Percentiles rank a stretch among this genome's conserved stretches.
Conservation (phyloP, 2,113 vertebrate genomes). For the Brachyhypopomus gauderio region DNA sequence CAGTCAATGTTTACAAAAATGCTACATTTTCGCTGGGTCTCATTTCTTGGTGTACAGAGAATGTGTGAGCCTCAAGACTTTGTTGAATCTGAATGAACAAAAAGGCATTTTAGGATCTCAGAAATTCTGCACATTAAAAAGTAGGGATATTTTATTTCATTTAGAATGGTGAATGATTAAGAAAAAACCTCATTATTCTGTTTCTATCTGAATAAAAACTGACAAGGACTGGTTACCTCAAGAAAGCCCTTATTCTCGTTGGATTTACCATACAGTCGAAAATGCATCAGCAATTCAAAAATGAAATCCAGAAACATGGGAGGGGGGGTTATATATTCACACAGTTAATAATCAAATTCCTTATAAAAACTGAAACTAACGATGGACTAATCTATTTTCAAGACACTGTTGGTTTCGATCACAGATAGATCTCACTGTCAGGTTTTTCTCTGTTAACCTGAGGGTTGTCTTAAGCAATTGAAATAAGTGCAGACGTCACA, state of each 20-base stretch:
- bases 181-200: not conserved
- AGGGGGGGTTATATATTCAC: slow-evolving; percentile 37
- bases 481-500: not conserved
- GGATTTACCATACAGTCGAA: slow-evolving; percentile 58
- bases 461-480: slow-evolving; percentile 44
- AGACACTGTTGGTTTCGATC: slow-evolving; percentile 76
- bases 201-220: slow-evolving; percentile 53
- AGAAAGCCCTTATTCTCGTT: slow-evolving; percentile 66
- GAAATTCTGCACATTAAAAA: slow-evolving; percentile 5
- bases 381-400: slow-evolving; percentile 66
- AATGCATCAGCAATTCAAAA: slow-evolving; percentile 58
- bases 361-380: slow-evolving; percentile 45
- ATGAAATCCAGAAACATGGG: slow-evolving; percentile 68
- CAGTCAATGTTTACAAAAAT: slow-evolving; percentile 85
- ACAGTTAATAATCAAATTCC: slow-evolving; percentile 18
- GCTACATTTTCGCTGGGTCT: slow-evolving; percentile 84
- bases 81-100: slow-evolving; percentile 71
- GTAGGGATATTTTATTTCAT: not conserved
- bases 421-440: slow-evolving; percentile 62
- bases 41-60: slow-evolving; percentile 80
- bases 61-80: slow-evolving; percentile 79
- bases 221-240: slow-evolving; percentile 69
- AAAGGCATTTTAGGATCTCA: slow-evolving; percentile 73
- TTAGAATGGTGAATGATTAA: slow-evolving; percentile 15
- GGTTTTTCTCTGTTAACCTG: slow-evolving; percentile 50